Evolutionary conservation across 1,140 invertebrate species (phyloP).

Genomic region (Neodiprion fabricii): DNA sequence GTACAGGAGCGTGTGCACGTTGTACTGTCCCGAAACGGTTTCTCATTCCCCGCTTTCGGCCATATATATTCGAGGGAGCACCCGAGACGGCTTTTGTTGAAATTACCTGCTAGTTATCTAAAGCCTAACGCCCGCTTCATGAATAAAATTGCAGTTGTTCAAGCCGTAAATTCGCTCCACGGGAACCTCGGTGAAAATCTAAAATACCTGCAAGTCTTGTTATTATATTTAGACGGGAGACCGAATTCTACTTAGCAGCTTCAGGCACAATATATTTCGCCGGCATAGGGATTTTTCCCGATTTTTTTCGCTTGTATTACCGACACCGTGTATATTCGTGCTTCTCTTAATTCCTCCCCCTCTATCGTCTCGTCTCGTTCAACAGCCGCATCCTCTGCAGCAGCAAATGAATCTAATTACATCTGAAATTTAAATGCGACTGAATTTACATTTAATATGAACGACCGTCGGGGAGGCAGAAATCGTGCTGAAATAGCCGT

Average conservation of each 20-base stretch:
- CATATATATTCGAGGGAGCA: neutral
- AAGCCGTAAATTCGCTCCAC: conserved; percentile 32
- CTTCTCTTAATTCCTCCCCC: too few relatives aligned
- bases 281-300: neutral
- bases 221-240: neutral
- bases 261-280: neutral
- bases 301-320: too few relatives aligned
- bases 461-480: conserved; percentile 15
- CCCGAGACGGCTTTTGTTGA: neutral
- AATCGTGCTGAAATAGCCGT: too few relatives aligned
- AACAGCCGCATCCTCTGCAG: neutral
- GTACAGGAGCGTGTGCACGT: neutral
- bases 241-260: conserved; percentile 48
- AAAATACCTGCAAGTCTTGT: too few relatives aligned
- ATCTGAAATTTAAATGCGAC: conserved; percentile 55
- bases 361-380: neutral
- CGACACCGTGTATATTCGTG: too few relatives aligned
- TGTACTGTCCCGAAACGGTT: neutral
- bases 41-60: neutral
- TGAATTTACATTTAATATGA: conserved; percentile 54
- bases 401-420: conserved; percentile 58
- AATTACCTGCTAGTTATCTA: conserved; percentile 10
- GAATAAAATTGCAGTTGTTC: conserved; percentile 39
- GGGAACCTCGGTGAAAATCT: too few relatives aligned
- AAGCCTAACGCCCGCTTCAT: conserved; percentile 23